Evolutionary conservation across 2,797 vertebrate species (phyloP).

Genomic region (Rhodeus uyekii): DNA sequence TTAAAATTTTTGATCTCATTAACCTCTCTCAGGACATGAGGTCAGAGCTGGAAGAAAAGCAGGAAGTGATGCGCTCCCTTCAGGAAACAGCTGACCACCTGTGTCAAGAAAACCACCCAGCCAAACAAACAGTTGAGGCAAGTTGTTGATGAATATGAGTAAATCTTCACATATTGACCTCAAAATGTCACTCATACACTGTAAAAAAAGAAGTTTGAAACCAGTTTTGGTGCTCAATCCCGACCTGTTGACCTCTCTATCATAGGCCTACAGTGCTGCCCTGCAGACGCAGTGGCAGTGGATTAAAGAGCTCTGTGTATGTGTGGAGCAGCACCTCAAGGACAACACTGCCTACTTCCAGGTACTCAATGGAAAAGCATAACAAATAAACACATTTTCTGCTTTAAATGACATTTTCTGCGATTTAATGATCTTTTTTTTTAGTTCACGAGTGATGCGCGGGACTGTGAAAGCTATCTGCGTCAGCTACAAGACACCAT

Average conservation of each 20-base stretch:
- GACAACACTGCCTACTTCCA: constrained; percentile 94
- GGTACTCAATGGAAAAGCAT: constrained; percentile 70
- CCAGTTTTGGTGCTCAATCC: background rate
- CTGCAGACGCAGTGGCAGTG: constrained; percentile 96
- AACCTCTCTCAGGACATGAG: constrained; percentile 82
- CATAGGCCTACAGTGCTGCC: constrained; percentile 93
- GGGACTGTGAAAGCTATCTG: constrained; percentile 90
- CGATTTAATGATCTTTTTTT: background rate
- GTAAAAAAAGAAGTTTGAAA: background rate
- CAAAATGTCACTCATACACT: background rate
- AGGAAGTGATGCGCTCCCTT: constrained; percentile 87
- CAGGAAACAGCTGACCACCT: constrained; percentile 90
- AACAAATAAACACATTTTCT: background rate
- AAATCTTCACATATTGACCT: background rate
- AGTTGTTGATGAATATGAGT: constrained; percentile 39
- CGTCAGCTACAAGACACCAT: constrained; percentile 94
- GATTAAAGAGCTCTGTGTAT: constrained; percentile 93
- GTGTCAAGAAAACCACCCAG: constrained; percentile 93
- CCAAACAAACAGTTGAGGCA: constrained; percentile 97
- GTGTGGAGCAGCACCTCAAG: constrained; percentile 94
- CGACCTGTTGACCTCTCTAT: background rate
- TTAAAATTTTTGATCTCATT: background rate
- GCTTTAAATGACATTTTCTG: background rate
- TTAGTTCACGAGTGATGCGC: constrained; percentile 90
- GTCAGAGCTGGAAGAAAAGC: constrained; percentile 89